phyloP scores from a whole-genome alignment of 37 sponge, comb jelly and placozoan genomes.

The Haliclona indistincta region DNA sequence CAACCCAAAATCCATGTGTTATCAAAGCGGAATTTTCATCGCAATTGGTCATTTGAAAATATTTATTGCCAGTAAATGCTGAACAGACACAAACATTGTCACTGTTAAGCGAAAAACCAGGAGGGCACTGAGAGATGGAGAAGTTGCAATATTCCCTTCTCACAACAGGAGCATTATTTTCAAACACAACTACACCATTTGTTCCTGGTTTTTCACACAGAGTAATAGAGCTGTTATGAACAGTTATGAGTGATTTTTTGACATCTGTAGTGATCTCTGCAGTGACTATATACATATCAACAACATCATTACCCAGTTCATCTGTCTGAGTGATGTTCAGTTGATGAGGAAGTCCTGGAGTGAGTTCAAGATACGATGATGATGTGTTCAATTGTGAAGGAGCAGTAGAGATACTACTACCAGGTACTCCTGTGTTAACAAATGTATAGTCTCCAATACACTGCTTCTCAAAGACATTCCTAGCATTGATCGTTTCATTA shows the following conservation, averaged over 20 bases:
- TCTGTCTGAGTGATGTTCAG: not conserved
- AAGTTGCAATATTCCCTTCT: not conserved
- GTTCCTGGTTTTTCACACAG: not conserved
- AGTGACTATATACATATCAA: not conserved
- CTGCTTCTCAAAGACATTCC: not conserved
- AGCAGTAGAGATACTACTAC: not conserved
- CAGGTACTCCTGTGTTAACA: not conserved
- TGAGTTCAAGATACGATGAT: not conserved
- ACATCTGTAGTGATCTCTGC: no score
- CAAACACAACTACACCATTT: not conserved
- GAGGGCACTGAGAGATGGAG: not conserved
- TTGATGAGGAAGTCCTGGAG: not conserved
- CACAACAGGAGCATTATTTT: not conserved
- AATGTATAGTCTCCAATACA: not conserved
- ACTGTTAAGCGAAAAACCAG: not conserved
- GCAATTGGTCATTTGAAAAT: conserved; percentile 4
- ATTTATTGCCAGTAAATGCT: not conserved
- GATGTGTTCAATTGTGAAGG: no score
- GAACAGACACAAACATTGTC: conserved; percentile 24
- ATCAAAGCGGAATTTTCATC: not conserved
- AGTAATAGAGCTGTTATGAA: not conserved
- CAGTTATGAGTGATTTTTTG: no score
- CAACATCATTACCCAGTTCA: not conserved
- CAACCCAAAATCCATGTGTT: conserved; percentile 32
- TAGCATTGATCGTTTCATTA: not conserved